Evolutionary conservation across 1,140 invertebrate species (phyloP).

Genomic region (Myzus persicae): DNA sequence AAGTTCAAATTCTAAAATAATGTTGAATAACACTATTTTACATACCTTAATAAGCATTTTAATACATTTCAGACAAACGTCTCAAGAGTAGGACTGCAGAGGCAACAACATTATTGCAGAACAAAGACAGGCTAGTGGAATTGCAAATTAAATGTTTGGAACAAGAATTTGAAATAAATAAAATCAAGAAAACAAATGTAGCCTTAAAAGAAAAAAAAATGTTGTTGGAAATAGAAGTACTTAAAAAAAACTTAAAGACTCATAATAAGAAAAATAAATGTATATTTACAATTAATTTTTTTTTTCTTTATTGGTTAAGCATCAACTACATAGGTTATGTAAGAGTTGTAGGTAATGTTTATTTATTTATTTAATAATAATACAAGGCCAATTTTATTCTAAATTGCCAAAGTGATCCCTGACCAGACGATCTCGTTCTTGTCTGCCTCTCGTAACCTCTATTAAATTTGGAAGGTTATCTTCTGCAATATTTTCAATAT

Average conservation of each 20-base stretch:
- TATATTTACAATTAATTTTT: not conserved
- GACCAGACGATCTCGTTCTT: no score
- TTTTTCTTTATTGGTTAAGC: no score
- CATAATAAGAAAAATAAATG: not conserved
- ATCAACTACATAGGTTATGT: no score
- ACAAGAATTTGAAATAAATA: not conserved
- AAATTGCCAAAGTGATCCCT: not conserved
- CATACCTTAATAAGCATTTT: no score
- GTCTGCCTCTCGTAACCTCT: no score
- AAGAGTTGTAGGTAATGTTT: no score
- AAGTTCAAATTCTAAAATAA: not conserved
- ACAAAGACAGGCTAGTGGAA: not conserved
- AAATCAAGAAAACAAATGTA: not conserved
- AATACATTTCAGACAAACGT: not conserved
- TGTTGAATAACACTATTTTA: not conserved
- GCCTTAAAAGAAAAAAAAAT: not conserved
- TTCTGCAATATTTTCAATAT: not conserved
- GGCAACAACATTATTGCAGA: not conserved
- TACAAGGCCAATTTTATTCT: not conserved
- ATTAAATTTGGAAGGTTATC: no score
- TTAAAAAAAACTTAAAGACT: not conserved
- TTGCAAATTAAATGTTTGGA: not conserved
- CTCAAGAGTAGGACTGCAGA: not conserved
- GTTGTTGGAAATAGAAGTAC: not conserved
- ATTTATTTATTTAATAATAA: not conserved